Conservation (phyloP, 2,888 invertebrate species). For the Himalopsyche tibetana region DNA sequence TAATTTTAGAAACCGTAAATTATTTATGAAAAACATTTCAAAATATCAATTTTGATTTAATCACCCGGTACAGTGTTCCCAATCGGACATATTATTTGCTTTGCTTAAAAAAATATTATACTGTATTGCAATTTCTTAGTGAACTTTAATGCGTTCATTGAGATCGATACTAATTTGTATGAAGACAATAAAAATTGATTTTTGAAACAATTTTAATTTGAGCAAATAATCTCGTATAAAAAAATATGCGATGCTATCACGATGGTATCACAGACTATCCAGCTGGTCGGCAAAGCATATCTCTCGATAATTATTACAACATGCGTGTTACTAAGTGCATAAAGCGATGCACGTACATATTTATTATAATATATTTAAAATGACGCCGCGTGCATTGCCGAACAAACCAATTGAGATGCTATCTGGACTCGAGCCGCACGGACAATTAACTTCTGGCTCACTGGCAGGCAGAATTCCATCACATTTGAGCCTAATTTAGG, state of each 20-base stretch:
- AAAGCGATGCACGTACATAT: not conserved
- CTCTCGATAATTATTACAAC: not conserved
- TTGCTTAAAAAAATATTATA: too few species aligned
- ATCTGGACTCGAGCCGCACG: not conserved
- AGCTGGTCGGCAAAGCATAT: not conserved
- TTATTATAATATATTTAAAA: not conserved
- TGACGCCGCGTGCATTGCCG: conserved; percentile 29
- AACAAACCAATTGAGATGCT: conserved; percentile 33
- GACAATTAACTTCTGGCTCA: conserved; percentile 34
- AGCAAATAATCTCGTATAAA: too few species aligned
- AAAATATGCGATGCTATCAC: not conserved
- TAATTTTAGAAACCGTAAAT: too few species aligned
- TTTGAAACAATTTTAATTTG: too few species aligned
- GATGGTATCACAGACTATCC: not conserved
- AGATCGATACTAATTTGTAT: too few species aligned
- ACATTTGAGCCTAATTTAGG: not conserved
- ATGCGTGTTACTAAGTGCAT: conserved; percentile 6
- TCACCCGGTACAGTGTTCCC: too few species aligned
- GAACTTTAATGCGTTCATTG: too few species aligned
- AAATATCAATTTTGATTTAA: too few species aligned
- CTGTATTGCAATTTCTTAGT: too few species aligned
- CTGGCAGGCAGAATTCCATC: not conserved
- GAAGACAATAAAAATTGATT: too few species aligned
- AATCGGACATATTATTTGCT: too few species aligned
- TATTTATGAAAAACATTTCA: too few species aligned